Evolutionary conservation across 2,797 vertebrate genomes (phyloP).

Genomic region (Rhinophrynus dorsalis): DNA sequence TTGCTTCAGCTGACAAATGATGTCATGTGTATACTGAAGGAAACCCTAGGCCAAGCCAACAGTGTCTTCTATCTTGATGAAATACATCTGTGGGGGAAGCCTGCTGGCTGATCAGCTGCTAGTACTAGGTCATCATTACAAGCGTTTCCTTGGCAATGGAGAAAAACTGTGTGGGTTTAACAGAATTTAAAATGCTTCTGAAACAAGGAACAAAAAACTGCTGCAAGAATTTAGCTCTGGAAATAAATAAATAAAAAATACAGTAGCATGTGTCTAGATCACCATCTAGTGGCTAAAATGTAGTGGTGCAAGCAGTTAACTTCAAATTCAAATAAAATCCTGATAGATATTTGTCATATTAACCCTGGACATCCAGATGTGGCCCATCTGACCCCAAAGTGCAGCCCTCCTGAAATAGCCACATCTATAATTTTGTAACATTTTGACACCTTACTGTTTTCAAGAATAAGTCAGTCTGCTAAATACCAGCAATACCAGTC

Average conservation of each 20-base stretch:
- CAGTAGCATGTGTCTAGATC: neutral
- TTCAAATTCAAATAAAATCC: too few species aligned
- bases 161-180: conserved; percentile 39
- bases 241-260: too few species aligned
- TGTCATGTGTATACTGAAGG: conserved; percentile 17
- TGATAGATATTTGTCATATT: too few species aligned
- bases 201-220: neutral
- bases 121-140: conserved; percentile 35
- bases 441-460: too few species aligned
- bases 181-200: conserved; percentile 10
- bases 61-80: conserved; percentile 18
- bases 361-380: too few species aligned
- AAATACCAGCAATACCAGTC: too few species aligned
- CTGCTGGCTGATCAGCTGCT: conserved; percentile 28
- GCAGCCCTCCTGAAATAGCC: too few species aligned
- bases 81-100: conserved; percentile 35
- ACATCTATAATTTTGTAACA: too few species aligned
- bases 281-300: conserved; percentile 26
- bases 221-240: too few species aligned
- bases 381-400: too few species aligned
- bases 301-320: neutral
- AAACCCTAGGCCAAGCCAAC: conserved; percentile 14
- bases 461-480: too few species aligned
- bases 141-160: conserved; percentile 45
- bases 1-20: conserved; percentile 9